Percentiles rank a stretch among this genome's conserved stretches.
These are phyloP conservation scores for Callimorpha dominula DNA, from an alignment of 2,888 invertebrate species.

Conservation along the genomic window DNA sequence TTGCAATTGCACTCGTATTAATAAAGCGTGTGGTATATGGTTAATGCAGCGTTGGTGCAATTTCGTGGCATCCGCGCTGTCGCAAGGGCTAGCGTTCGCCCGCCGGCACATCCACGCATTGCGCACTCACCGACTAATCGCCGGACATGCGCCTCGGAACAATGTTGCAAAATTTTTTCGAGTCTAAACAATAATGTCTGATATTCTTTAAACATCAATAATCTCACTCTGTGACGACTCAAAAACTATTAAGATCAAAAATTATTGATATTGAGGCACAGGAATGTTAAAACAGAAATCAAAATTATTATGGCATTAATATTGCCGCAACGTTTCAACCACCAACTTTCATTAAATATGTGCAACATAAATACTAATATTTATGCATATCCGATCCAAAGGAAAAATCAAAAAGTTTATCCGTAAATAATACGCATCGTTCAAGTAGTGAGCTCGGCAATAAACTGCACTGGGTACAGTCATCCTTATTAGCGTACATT, in stretches of 20 bases:
- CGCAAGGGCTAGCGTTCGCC: slow-evolving; percentile 75
- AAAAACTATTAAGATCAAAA: neutral
- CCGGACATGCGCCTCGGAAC: slow-evolving; percentile 82
- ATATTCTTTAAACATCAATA: slow-evolving; percentile 59
- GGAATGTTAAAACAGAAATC: slow-evolving; percentile 20
- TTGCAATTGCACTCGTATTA: slow-evolving; percentile 84
- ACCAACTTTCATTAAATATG: slow-evolving; percentile 2
- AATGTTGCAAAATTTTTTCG: slow-evolving; percentile 70
- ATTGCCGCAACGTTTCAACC: neutral
- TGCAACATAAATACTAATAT: neutral
- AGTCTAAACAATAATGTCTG: slow-evolving; percentile 55
- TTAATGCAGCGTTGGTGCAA: slow-evolving; percentile 76
- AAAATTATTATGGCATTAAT: neutral
- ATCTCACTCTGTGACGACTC: neutral
- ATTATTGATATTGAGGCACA: neutral
- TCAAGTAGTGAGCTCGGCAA: slow-evolving; percentile 44
- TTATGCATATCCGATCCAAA: slow-evolving; percentile 2
- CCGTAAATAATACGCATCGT: slow-evolving; percentile 43
- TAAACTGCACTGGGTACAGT: slow-evolving; percentile 48
- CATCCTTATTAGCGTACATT: slow-evolving; percentile 56
- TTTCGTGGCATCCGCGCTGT: slow-evolving; percentile 83
- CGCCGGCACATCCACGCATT: slow-evolving; percentile 79
- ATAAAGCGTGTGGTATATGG: slow-evolving; percentile 75
- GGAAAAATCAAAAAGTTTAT: slow-evolving; percentile 31
- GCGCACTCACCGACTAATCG: slow-evolving; percentile 78